phyloP scores from a whole-genome alignment of 2,888 invertebrate genomes.

The Drosophila histrio region DNA sequence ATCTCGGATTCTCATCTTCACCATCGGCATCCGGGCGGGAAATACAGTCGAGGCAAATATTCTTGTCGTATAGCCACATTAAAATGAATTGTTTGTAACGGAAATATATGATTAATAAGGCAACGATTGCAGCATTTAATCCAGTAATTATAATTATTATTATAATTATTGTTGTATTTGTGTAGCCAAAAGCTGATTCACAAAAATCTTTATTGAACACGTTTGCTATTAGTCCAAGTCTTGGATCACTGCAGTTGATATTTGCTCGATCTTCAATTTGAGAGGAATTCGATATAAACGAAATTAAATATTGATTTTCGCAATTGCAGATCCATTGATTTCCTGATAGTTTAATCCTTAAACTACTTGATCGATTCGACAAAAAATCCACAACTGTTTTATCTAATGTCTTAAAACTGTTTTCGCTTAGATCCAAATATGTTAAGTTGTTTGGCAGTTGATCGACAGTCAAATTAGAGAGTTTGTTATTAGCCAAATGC shows the following conservation, averaged over 20 bases:
- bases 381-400: background rate
- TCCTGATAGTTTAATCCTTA: background rate
- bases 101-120: background rate
- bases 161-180: no score
- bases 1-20: background rate
- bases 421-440: background rate
- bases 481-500: background rate
- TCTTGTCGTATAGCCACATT: background rate
- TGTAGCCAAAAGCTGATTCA: background rate
- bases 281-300: background rate
- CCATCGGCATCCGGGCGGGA: background rate
- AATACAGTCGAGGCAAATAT: background rate
- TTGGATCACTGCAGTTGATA: background rate
- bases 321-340: conserved; percentile 7
- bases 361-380: background rate
- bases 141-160: background rate
- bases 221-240: background rate
- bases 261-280: background rate
- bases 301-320: background rate
- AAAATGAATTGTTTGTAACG: background rate
- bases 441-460: background rate
- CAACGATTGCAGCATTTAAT: background rate
- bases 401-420: background rate
- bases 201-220: background rate
- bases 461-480: background rate